phyloP scores from a whole-genome alignment of 2,888 invertebrate species.

The Acrobasis suavella region DNA sequence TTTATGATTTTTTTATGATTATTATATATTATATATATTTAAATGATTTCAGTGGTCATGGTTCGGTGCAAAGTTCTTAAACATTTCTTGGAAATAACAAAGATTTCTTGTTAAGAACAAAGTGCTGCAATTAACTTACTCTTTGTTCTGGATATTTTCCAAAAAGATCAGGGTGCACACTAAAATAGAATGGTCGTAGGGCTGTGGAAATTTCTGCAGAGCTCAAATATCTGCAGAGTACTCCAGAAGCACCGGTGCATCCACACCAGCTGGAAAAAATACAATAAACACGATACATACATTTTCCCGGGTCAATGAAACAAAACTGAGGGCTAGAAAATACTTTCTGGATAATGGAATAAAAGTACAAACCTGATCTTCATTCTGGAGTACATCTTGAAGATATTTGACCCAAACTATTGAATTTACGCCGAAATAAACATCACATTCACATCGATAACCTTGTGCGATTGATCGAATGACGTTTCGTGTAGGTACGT shows the following conservation, averaged over 20 bases:
- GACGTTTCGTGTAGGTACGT: not conserved
- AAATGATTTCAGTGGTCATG: no score
- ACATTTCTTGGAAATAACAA: no score
- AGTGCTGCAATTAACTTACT: conserved; percentile 71
- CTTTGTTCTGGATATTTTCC: conserved; percentile 94
- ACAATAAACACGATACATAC: not conserved
- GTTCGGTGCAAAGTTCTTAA: no score
- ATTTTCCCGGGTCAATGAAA: not conserved
- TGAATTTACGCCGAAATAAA: conserved; percentile 40
- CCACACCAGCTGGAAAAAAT: conserved; percentile 42
- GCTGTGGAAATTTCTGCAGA: conserved; percentile 94
- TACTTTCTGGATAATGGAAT: not conserved
- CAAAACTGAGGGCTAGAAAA: not conserved
- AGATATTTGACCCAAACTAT: conserved; percentile 26
- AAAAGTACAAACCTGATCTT: conserved; percentile 57
- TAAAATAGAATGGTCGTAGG: conserved; percentile 95
- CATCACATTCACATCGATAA: conserved; percentile 12
- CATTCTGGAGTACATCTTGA: conserved; percentile 69
- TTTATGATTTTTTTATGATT: no score
- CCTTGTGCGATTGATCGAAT: conserved; percentile 10
- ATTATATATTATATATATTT: no score
- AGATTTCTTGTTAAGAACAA: not conserved
- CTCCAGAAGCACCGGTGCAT: conserved; percentile 41
- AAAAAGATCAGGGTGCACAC: conserved; percentile 97
- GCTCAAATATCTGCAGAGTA: conserved; percentile 79